Base-by-base conservation (phyloP, 2,797 vertebrate genomes). In the Cirrhinus mrigala region DNA sequence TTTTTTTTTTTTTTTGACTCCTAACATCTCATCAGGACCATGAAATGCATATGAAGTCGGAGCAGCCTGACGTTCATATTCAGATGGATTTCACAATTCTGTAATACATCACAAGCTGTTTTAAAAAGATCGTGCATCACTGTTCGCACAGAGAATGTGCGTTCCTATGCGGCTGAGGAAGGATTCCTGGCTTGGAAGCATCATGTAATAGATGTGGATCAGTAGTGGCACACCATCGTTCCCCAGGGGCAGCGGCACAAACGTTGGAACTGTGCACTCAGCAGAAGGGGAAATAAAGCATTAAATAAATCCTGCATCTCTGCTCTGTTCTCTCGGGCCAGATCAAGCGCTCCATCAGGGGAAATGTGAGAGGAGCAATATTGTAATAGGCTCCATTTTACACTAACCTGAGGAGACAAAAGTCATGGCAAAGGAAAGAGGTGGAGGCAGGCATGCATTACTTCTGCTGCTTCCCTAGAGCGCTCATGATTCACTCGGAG, bases 301-400 rank as follows among this genome's bases (percentile, higher is more conserved):
- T 86, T 85, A 87, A 88, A 88, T 88, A 82, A 86, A 86, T 88
- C 85, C 82, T 60, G 66, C 85, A 58, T 78, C 66, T 86, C 78
- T 16, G 18, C 69, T 81, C 60, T 44, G 27, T 77, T 85, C 87
- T 87, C 83, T 69, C 82, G 68, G 81, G 85, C 68, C 66, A 79
- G 58, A 80, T 82, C 82, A 81, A 62, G 14, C n/a, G 40, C 82
- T 86, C 68, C 50, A 87, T 88, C 87, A 87, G 87, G 85, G 74
- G 58, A 86, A 85, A 84, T 86, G 76, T 88, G 85, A 88, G 79
- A 68, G 79, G 27, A 71, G 68, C 79, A 85, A 86, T 85, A 87
- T 84, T 86, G 87, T 88, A 86, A 86, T 83, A 86, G 87, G 82
- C 84, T 60, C 74, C 83, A 79, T 85, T 88, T 85, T 85, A 85